Base-by-base conservation (phyloP, 2,888 invertebrate genomes). In the Odiellus spinosus region DNA sequence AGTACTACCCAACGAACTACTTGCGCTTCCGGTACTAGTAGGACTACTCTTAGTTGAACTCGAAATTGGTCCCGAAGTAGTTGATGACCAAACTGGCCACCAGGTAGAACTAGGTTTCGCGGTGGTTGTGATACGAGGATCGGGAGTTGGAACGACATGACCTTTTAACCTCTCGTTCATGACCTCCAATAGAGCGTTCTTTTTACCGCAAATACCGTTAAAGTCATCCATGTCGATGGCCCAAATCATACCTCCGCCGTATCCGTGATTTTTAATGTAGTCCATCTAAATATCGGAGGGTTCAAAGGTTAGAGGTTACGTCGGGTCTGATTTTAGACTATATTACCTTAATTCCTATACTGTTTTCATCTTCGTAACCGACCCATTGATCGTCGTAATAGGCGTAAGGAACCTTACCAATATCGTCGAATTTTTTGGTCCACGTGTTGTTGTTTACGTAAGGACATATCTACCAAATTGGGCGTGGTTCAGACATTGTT, bases 191-290 rank as follows among this genome's bases (percentile, higher is more conserved):
- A 88, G 67, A 0, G 78, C 73, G 63, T 87, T 84, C 59, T 75
- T 73, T 1, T 75, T 72, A 0, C 87, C 87, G 59, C 88, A 88
- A 1, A 76, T 73, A 65, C 88, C 86, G 48, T 74, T 73, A 63
- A 86, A 88, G 64, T 88, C 88, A 50, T 90, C 88, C 86, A 87
- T 85, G 56, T 84, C 84, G 41, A 87, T 78, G 19, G 88, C 87
- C 88, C 88, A 88, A 15, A 77, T 80, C 88, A 88, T 88, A 1
- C 84, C 86, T 0, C 88, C 88, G 0, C 78, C 78, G 59, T 82
- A 82, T 0, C 85, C 84, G 63, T 80, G 82, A 47, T 74, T 60
- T 61, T 81, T 84, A 56, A 88, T 82, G 71, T 76, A 88, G 62
- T 87, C 79, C 83, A 87, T 84, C 70, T 56, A 42, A 36, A 44